Conservation (phyloP, 2,888 invertebrate genomes). For the Tenthredo mesomela region DNA sequence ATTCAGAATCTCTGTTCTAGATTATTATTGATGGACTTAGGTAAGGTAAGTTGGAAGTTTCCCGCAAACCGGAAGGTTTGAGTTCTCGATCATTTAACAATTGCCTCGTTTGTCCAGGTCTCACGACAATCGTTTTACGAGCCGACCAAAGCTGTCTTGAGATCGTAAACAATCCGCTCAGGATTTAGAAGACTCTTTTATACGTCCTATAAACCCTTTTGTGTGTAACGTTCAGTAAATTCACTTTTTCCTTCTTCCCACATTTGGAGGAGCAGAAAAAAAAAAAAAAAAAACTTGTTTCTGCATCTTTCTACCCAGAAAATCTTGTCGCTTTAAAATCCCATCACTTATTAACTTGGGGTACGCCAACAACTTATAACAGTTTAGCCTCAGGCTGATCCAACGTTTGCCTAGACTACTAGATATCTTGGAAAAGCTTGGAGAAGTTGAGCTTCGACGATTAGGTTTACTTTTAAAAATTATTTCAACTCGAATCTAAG, state of each 20-base stretch:
- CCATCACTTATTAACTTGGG: neutral
- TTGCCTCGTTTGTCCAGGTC: slow-evolving; percentile 29
- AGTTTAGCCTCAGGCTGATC: neutral
- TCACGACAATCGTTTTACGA: slow-evolving; percentile 37
- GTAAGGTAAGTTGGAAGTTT: slow-evolving; percentile 6
- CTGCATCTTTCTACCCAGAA: neutral
- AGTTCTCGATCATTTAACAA: slow-evolving; percentile 46
- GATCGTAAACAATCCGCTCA: slow-evolving; percentile 46
- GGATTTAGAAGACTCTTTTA: slow-evolving; percentile 29
- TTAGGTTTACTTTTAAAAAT: neutral
- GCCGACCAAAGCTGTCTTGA: slow-evolving; percentile 20
- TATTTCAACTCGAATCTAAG: neutral
- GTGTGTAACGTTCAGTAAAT: neutral
- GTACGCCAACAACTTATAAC: neutral
- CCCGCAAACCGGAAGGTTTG: neutral
- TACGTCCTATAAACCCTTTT: slow-evolving; percentile 15
- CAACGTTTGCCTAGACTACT: neutral
- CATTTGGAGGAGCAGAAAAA: neutral
- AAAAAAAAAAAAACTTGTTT: neutral
- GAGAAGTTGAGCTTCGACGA: neutral
- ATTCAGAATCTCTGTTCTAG: neutral
- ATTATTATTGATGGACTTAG: neutral
- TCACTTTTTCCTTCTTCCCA: neutral
- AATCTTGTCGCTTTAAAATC: neutral
- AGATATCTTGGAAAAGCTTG: neutral